Conservation (phyloP, 2,888 invertebrate species). For the Eulithis prunata region DNA sequence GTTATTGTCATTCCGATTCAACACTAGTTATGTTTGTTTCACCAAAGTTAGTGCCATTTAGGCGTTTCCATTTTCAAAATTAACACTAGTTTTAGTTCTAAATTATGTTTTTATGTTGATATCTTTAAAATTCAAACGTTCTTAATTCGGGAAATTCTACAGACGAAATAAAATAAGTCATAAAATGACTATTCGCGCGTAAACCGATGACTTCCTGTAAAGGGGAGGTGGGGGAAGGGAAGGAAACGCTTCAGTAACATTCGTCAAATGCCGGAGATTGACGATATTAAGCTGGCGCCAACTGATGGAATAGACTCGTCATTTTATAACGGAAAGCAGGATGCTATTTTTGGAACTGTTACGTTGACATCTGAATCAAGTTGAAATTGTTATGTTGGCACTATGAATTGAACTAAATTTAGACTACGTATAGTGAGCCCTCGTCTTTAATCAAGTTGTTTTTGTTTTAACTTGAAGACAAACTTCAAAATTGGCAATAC, state of each 20-base stretch:
- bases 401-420: constrained; percentile 23
- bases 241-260: constrained; percentile 50
- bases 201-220: constrained; percentile 55
- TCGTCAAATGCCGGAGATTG: constrained; percentile 62
- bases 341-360: constrained; percentile 32
- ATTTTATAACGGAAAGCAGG: constrained; percentile 37
- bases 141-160: constrained; percentile 35
- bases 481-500: constrained; percentile 2
- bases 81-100: constrained; percentile 16
- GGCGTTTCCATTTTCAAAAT: constrained; percentile 18
- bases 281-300: constrained; percentile 56
- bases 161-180: constrained; percentile 45
- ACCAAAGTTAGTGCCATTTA: constrained; percentile 21
- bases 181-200: constrained; percentile 53
- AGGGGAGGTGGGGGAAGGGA: constrained; percentile 34
- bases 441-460: background rate
- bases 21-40: constrained; percentile 25
- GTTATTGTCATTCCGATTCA: constrained; percentile 70
- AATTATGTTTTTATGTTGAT: constrained; percentile 20
- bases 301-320: constrained; percentile 36
- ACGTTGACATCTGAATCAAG: constrained; percentile 34
- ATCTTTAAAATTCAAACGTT: constrained; percentile 26
- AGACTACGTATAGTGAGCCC: constrained; percentile 1
- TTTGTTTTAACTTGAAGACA: no score
- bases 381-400: constrained; percentile 28